Evolutionary conservation across 2,797 vertebrate species (phyloP), one percentile per base, ranked within the genome.

Genomic region (Hylomyscus alleni): DNA sequence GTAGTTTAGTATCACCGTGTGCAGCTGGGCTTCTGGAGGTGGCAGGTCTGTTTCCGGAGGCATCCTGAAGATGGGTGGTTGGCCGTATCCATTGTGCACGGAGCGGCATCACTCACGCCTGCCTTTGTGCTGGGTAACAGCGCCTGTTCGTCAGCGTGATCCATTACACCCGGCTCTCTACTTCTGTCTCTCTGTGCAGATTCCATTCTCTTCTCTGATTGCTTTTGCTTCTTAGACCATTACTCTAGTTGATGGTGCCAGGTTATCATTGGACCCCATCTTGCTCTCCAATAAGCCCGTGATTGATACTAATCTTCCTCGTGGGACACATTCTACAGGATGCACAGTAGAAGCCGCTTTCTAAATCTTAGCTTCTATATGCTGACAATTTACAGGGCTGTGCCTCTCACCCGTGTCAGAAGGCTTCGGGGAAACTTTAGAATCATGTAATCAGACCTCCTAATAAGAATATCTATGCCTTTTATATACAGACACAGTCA

Each of bases 281-380:
- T 98, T 98, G 97, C 97, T 98, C 98, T 98, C 98, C 99, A 99
- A 98, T 99, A 99, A 99, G 98, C 98, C 98, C 95, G 95, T 98
- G 98, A 99, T 99, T 99, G 98, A 99, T 99, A 98, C 98, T 99
- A 98, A 99, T 99, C 98, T 98, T 98, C 98, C 98, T 98, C 98
- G 0, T 92, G 98, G 98, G 98, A 98, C 97, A 98, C 98, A 96
- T 98, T 99, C 97, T 98, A 98, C 98, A 97, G 98, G 98, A 98
- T 97, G 97, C 97, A 97, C 95, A 97, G 98, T 97, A 90, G 98
- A 98, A 99, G 97, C 96, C 96, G 97, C 97, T 98, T 98, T 98
- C 98, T 98, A 99, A 99, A 99, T 99, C 98, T 98, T 97, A 96
- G 97, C 97, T 98, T 98, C 97, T 98, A 96, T 96, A 97, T 97